phyloP scores from a whole-genome alignment of 2,797 vertebrate genomes.

The Fundulus diaphanus region DNA sequence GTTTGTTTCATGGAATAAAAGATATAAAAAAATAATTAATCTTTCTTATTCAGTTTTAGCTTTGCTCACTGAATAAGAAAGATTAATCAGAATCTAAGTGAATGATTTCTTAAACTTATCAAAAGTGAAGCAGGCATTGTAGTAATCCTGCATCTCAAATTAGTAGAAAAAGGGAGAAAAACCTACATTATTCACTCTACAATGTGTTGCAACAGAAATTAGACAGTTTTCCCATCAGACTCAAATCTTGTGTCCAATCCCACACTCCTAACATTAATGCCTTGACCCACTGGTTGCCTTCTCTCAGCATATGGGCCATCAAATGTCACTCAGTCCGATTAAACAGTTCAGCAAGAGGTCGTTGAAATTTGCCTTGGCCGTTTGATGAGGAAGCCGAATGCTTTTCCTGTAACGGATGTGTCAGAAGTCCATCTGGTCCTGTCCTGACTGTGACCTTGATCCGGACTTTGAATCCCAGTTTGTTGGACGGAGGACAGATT shows the following conservation, averaged over 20 bases:
- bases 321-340: slow-evolving; percentile 11
- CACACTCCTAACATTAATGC: slow-evolving; percentile 4
- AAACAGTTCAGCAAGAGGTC: slow-evolving; percentile 39
- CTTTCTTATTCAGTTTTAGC: not conserved
- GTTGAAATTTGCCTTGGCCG: slow-evolving; percentile 44
- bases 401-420: slow-evolving; percentile 35
- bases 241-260: slow-evolving; percentile 28
- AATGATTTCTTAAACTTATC: not conserved
- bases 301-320: not conserved
- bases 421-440: slow-evolving; percentile 61
- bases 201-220: slow-evolving; percentile 1
- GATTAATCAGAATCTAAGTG: not conserved
- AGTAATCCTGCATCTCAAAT: not conserved
- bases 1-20: too few species aligned
- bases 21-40: not conserved
- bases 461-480: slow-evolving; percentile 34
- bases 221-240: slow-evolving; percentile 7
- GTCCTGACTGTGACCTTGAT: slow-evolving; percentile 1
- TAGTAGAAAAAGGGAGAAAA: not conserved
- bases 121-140: not conserved
- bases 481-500: slow-evolving; percentile 33
- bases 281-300: not conserved
- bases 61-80: not conserved
- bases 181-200: slow-evolving; percentile 3
- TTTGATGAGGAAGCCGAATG: slow-evolving; percentile 63